These are phyloP conservation scores for Lethrus apterus DNA, from an alignment of 1,140 invertebrate species.

Conservation along the genomic window DNA sequence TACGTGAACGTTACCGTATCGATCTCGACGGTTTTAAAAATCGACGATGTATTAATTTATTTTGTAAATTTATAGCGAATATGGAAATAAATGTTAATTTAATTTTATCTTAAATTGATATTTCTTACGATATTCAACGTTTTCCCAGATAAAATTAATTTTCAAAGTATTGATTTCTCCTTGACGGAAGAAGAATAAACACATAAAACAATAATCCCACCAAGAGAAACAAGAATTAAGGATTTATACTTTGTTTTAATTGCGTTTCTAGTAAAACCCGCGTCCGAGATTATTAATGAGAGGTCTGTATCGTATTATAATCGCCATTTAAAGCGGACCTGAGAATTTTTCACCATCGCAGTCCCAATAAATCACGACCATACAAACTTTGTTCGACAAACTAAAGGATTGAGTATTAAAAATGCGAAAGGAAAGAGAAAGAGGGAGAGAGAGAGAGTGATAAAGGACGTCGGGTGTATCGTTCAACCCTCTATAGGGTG, in stretches of 20 bases:
- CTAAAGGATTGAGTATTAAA: slow-evolving; percentile 16
- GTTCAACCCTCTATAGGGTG: slow-evolving; percentile 16
- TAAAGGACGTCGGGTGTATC: no score
- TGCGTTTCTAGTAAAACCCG: slow-evolving; percentile 3
- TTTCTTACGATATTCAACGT: no score
- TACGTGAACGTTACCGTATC: no score
- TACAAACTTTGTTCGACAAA: neutral
- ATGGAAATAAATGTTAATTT: no score
- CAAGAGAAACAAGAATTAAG: slow-evolving; percentile 11
- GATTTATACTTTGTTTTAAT: slow-evolving; percentile 18
- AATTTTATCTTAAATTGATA: no score
- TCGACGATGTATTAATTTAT: no score
- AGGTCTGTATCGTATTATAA: slow-evolving; percentile 15
- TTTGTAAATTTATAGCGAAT: no score
- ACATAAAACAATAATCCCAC: slow-evolving; percentile 7
- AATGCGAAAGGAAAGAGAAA: slow-evolving; percentile 11
- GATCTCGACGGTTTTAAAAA: no score
- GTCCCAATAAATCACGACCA: neutral
- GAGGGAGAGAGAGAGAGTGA: no score
- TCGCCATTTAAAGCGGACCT: slow-evolving; percentile 9
- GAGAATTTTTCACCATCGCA: neutral
- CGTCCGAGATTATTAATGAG: slow-evolving; percentile 16
- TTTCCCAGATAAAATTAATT: no score
- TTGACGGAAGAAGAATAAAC: no score
- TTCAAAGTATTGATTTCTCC: no score